Percentiles rank a stretch among this genome's conserved stretches.
Conservation (phyloP, 1,140 invertebrate species). For the Cecropterus lyciades region DNA sequence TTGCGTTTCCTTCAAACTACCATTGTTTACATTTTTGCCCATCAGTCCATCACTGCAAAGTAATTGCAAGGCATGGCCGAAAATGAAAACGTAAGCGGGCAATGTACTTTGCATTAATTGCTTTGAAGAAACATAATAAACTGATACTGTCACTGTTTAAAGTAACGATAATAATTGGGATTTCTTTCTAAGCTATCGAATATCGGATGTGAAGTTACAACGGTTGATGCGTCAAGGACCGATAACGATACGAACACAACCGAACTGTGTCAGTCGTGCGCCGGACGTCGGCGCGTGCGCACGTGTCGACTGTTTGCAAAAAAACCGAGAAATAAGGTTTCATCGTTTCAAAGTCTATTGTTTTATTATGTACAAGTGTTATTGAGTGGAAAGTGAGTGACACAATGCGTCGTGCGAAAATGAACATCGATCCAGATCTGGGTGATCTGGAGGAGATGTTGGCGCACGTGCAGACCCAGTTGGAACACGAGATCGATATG, state of each 20-base stretch:
- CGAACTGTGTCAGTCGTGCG: slow-evolving; percentile 50
- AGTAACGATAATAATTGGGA: no score
- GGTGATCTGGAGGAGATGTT: slow-evolving; percentile 81
- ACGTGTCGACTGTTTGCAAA: slow-evolving; percentile 42
- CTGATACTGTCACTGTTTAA: no score
- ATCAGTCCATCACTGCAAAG: no score
- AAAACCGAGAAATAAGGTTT: slow-evolving; percentile 30
- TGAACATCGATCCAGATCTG: slow-evolving; percentile 74
- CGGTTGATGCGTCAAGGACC: slow-evolving; percentile 42
- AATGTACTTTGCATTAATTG: no score
- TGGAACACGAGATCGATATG: slow-evolving; percentile 79
- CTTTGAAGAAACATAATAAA: no score
- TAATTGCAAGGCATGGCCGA: no score
- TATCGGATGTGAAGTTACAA: slow-evolving; percentile 64
- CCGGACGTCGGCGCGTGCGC: slow-evolving; percentile 44
- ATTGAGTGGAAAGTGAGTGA: slow-evolving; percentile 45
- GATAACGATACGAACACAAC: slow-evolving; percentile 38
- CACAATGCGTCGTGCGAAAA: slow-evolving; percentile 71
- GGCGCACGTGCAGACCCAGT: slow-evolving; percentile 75
- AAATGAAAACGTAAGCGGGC: no score
- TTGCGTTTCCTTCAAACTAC: no score
- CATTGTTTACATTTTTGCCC: no score
- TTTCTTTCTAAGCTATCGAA: slow-evolving; percentile 39
- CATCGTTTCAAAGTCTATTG: slow-evolving; percentile 30
- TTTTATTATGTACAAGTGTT: slow-evolving; percentile 33